A percentile compares a stretch with the other conserved stretches of the same genome.
phyloP scores from a whole-genome alignment of 2,113 vertebrate genomes.

The Gasterosteus aculeatus region DNA sequence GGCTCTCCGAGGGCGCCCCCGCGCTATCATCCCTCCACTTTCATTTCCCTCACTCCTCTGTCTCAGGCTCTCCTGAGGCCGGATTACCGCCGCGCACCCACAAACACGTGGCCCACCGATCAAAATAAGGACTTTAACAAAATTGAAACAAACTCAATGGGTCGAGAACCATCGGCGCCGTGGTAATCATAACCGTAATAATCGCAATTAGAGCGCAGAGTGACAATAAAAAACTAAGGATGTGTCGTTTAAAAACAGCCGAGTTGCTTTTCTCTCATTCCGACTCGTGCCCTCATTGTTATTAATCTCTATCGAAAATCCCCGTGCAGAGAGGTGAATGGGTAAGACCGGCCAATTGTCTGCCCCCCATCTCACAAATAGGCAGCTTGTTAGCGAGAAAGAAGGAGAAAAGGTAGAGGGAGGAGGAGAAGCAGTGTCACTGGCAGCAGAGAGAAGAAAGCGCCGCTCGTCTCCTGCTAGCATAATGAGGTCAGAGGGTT shows the following conservation, averaged over 20 bases:
- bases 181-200: conserved; percentile 8
- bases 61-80: conserved; percentile 64
- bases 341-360: conserved; percentile 21
- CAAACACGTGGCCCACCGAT: conserved; percentile 20
- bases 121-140: conserved; percentile 29
- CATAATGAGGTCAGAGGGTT: conserved; percentile 87
- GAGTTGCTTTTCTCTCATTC: conserved; percentile 37
- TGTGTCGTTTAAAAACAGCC: conserved; percentile 16
- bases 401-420: conserved; percentile 17
- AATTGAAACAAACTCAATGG: conserved; percentile 9
- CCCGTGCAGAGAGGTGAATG: conserved; percentile 7
- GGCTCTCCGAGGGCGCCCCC: conserved; percentile 71
- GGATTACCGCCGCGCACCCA: conserved; percentile 43
- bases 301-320: conserved; percentile 24
- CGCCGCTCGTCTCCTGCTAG: conserved; percentile 71
- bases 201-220: conserved; percentile 18
- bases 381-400: conserved; percentile 49
- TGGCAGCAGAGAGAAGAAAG: conserved; percentile 67
- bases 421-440: conserved; percentile 40
- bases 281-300: conserved; percentile 13
- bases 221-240: conserved; percentile 1
- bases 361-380: conserved; percentile 8
- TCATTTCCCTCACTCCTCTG: conserved; percentile 75
- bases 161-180: neutral
- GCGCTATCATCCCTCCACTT: conserved; percentile 74